Evolutionary conservation across 2,797 vertebrate genomes (phyloP), one percentile per base, ranked within the genome.

Genomic region (Sciurus carolinensis): DNA sequence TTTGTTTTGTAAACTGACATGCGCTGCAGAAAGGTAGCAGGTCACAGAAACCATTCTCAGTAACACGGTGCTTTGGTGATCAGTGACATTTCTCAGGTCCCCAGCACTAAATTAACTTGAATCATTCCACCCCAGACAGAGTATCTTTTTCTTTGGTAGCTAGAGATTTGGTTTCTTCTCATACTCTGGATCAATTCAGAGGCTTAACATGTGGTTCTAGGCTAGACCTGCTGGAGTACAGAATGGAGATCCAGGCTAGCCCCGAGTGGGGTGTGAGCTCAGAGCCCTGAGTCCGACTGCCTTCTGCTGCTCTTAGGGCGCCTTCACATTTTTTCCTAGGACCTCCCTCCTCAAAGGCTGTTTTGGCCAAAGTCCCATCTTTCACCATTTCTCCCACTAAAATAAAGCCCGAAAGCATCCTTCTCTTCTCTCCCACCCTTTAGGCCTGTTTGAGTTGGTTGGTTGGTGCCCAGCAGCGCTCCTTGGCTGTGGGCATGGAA

Each of bases 1-100:
- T 39, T 76, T 71, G 17, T 69, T 39, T 72, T 62, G 36, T 47
- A 33, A 64, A 57, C 64, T 4, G 50, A 42, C 10, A 3, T 33
- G 13, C 3, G 0, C 39, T 11, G 2, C 13, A 33, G 18, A 33
- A 44, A 7, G 1, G 1, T 44, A 54, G 11, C 13, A 0, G 1
- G 7, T 1, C 4, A 10, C 13, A 10, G 30, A 57, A 2, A 0
- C 17, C 0, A 3, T 54, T 2, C 5, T 44, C 69, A 0, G 30
- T 1, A 0, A 18, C 0, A 0, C 2, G 1, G 5, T 33, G 62
- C 71, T 76, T 72, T 52, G 8, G 15, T n/a, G 33, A 12, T 1
- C 15, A 13, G 44, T 28, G 1, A 13, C 20, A 22, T 26, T 33
- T 7, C n/a, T 84, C 87, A 3, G 1, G 33, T 73, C 80, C 26